Evolutionary conservation across 2,113 vertebrate genomes (phyloP).

Genomic region (Callopanchax toddi): DNA sequence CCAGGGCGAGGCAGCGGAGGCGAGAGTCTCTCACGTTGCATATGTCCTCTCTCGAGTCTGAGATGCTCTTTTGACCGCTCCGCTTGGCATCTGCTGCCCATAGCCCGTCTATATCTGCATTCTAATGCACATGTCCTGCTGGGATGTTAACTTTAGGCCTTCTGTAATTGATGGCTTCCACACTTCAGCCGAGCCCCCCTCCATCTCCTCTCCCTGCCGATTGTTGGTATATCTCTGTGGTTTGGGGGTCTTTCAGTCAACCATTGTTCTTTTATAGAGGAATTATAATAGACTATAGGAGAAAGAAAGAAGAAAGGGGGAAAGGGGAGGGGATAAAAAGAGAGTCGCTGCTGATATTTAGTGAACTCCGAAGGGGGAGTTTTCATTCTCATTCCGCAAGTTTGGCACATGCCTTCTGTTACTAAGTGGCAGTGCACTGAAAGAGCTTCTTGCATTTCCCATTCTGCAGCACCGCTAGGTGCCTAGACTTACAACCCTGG

Average conservation of each 20-base stretch:
- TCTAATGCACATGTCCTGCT: constrained; percentile 81
- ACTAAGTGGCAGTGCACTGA: constrained; percentile 85
- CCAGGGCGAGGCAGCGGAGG: constrained; percentile 41
- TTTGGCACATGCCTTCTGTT: constrained; percentile 90
- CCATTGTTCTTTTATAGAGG: constrained; percentile 81
- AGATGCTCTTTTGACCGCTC: constrained; percentile 76
- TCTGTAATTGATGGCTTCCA: constrained; percentile 85
- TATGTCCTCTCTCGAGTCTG: constrained; percentile 69
- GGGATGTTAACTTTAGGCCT: constrained; percentile 82
- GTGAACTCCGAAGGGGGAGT: constrained; percentile 78
- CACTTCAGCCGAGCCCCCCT: constrained; percentile 77
- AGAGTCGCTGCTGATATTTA: constrained; percentile 78
- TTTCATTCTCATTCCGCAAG: constrained; percentile 81
- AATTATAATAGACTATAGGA: constrained; percentile 75
- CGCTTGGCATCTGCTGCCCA: constrained; percentile 82
- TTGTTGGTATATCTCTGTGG: constrained; percentile 81
- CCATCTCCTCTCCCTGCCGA: constrained; percentile 65
- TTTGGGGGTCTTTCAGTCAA: constrained; percentile 74
- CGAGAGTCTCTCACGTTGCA: constrained; percentile 74
- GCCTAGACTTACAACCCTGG: constrained; percentile 85
- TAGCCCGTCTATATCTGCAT: constrained; percentile 80
- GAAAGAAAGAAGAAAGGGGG: constrained; percentile 45
- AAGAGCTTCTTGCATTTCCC: constrained; percentile 78
- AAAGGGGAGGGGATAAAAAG: constrained; percentile 57
- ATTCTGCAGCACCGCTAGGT: constrained; percentile 83